Conservation (phyloP, 2,113 vertebrate species). For the Planiliza haematocheilus region DNA sequence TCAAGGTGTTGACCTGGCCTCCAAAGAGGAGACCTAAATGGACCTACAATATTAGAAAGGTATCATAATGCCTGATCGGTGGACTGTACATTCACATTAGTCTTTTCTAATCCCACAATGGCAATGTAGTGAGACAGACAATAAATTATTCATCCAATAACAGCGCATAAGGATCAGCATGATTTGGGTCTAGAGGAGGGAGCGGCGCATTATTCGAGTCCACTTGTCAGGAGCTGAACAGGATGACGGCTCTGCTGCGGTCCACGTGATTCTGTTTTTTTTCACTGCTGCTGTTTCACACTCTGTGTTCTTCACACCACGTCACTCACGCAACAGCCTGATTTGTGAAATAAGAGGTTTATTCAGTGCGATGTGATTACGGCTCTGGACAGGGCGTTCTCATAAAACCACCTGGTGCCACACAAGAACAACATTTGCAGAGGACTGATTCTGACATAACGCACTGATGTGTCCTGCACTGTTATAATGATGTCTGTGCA, state of each 20-base stretch:
- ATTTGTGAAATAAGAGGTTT: slow-evolving; percentile 50
- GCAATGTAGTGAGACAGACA: too few species aligned
- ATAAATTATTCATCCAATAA: not conserved
- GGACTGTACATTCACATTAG: too few species aligned
- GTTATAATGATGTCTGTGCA: not conserved
- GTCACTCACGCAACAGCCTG: slow-evolving; percentile 54
- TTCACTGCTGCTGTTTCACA: slow-evolving; percentile 43
- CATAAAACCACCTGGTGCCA: slow-evolving; percentile 14
- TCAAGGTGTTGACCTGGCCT: too few species aligned
- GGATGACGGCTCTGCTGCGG: slow-evolving; percentile 20
- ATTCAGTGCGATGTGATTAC: slow-evolving; percentile 37
- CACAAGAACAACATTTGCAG: slow-evolving; percentile 44
- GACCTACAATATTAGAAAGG: too few species aligned
- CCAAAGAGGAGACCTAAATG: too few species aligned
- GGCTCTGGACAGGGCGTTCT: slow-evolving; percentile 37
- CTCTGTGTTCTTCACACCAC: slow-evolving; percentile 39
- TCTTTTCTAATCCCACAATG: too few species aligned
- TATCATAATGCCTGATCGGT: too few species aligned
- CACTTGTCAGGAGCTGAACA: not conserved
- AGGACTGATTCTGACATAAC: slow-evolving; percentile 12
- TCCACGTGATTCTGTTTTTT: slow-evolving; percentile 3
- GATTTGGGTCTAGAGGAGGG: not conserved
- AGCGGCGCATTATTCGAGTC: slow-evolving; percentile 1
- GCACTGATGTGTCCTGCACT: not conserved
- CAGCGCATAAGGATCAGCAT: not conserved